These are phyloP conservation scores for Hyposmocoma kahamanoa DNA, from an alignment of 1,140 invertebrate genomes.

Conservation along the genomic window DNA sequence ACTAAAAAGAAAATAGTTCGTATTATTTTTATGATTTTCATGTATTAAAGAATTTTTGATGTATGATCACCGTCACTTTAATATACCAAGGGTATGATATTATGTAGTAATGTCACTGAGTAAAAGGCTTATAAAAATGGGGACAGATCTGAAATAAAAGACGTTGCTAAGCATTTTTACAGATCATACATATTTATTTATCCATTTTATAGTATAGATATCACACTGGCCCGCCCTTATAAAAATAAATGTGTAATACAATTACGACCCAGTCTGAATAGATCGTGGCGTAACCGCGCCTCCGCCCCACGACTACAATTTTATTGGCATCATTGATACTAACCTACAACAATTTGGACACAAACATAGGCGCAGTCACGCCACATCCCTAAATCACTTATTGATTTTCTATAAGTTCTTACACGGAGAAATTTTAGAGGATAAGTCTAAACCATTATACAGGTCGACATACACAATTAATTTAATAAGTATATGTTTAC, in stretches of 20 bases:
- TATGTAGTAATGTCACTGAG: too few relatives aligned
- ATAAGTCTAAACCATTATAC: constrained; percentile 71
- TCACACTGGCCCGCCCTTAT: constrained; percentile 73
- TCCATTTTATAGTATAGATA: constrained; percentile 72
- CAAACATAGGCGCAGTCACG: constrained; percentile 47
- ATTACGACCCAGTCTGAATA: constrained; percentile 52
- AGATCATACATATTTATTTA: constrained; percentile 73
- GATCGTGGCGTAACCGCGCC: constrained; percentile 44
- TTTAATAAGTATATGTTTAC: constrained; percentile 50
- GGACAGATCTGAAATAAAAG: constrained; percentile 50
- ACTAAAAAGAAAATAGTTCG: too few relatives aligned
- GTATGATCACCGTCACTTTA: too few relatives aligned
- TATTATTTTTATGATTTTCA: too few relatives aligned
- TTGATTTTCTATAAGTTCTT: constrained; percentile 50
- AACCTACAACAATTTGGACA: constrained; percentile 66
- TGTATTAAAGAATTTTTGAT: too few relatives aligned
- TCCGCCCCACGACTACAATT: constrained; percentile 29
- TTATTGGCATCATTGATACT: constrained; percentile 58
- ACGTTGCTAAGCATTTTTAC: constrained; percentile 62
- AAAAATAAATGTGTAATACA: constrained; percentile 73
- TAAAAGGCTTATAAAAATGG: too few relatives aligned
- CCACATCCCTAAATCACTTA: constrained; percentile 39
- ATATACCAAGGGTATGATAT: too few relatives aligned
- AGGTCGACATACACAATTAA: constrained; percentile 66
- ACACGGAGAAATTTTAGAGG: constrained; percentile 59